Percentiles rank a stretch among this genome's conserved stretches.
Conservation (phyloP, 2,888 invertebrate species). For the Pyrocoelia pectoralis region DNA sequence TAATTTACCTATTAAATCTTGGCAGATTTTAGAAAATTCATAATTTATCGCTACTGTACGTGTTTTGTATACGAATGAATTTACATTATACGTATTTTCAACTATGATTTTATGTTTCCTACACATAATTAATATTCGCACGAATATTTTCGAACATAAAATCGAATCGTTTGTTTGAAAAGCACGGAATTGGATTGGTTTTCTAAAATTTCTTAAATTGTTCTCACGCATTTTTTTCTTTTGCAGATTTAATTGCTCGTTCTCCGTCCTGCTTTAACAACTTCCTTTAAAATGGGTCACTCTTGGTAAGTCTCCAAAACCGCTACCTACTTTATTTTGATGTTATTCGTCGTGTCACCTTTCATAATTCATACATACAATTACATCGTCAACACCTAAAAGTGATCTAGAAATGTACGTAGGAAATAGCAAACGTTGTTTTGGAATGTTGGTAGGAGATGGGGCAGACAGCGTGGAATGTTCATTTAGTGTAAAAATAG, state of each 20-base stretch:
- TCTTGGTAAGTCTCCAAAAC: slow-evolving; percentile 28
- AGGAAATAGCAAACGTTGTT: not conserved
- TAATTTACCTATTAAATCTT: no score
- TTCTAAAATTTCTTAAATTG: not conserved
- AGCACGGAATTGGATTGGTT: no score
- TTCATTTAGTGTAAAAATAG: not conserved
- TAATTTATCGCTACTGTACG: no score
- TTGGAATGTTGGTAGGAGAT: slow-evolving; percentile 1
- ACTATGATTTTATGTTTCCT: no score
- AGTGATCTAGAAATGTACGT: not conserved
- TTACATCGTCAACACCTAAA: not conserved
- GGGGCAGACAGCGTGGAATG: slow-evolving; percentile 7
- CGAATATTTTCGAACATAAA: no score
- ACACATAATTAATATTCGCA: no score
- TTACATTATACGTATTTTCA: no score
- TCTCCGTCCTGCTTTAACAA: slow-evolving; percentile 27
- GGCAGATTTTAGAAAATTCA: no score
- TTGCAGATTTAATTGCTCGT: slow-evolving; percentile 27
- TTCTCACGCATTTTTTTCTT: slow-evolving; percentile 1
- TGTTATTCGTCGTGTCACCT: not conserved
- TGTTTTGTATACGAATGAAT: no score
- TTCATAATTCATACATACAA: slow-evolving; percentile 6
- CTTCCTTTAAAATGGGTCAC: slow-evolving; percentile 31
- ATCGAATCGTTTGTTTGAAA: no score
- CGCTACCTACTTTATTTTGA: not conserved